Conservation (phyloP, 2,888 invertebrate genomes). For the Mechanitis mazaeus region DNA sequence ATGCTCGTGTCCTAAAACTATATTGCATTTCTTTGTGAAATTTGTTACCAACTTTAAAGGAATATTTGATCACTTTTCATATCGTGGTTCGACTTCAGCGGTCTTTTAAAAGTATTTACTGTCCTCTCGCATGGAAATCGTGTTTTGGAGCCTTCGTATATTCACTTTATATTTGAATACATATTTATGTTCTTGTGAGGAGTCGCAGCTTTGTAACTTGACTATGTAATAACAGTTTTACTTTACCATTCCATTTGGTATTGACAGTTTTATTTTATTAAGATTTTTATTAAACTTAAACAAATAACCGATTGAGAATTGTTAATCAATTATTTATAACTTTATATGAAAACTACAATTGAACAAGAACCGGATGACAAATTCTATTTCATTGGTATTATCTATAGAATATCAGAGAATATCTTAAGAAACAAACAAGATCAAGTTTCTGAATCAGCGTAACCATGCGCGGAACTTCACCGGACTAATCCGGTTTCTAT, state of each 20-base stretch:
- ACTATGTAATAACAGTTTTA: constrained; percentile 13
- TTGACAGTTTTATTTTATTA: too few species aligned
- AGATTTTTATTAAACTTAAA: too few species aligned
- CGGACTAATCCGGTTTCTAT: constrained; percentile 63
- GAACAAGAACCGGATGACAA: constrained; percentile 1
- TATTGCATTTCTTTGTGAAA: too few species aligned
- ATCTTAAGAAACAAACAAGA: constrained; percentile 61
- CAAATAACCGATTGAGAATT: too few species aligned
- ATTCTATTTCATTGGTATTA: constrained; percentile 14
- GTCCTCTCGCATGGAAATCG: constrained; percentile 34
- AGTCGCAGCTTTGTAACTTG: constrained; percentile 18
- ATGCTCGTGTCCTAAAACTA: too few species aligned
- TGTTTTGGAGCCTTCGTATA: constrained; percentile 30
- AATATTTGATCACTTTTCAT: constrained; percentile 23
- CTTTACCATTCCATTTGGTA: too few species aligned
- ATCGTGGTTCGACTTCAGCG: constrained; percentile 26
- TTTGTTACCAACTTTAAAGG: constrained; percentile 1
- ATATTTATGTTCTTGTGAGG: constrained; percentile 22
- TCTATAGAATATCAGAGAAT: constrained; percentile 34
- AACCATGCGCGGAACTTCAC: constrained; percentile 67
- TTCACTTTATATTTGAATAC: constrained; percentile 33
- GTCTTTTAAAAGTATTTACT: constrained; percentile 31
- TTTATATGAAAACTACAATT: too few species aligned
- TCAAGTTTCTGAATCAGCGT: constrained; percentile 70
- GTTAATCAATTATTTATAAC: too few species aligned